Evolutionary conservation across 2,797 vertebrate genomes (phyloP).

Genomic region (Sebastes paucispinis): DNA sequence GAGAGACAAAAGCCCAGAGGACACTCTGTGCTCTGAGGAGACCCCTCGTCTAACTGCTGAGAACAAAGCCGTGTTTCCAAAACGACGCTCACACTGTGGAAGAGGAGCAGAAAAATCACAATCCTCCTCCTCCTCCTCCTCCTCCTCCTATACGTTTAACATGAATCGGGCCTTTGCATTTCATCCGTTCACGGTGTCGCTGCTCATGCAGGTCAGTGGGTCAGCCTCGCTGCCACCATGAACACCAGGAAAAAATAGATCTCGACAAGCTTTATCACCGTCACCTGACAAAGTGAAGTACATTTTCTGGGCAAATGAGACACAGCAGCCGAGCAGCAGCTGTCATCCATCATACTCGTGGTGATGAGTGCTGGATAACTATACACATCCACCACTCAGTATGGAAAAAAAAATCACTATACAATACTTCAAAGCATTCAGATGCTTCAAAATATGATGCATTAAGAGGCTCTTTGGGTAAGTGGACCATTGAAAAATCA

Average conservation of each 20-base stretch:
- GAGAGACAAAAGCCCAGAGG: slow-evolving; percentile 70
- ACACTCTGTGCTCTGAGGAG: slow-evolving; percentile 53
- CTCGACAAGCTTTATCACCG: slow-evolving; percentile 65
- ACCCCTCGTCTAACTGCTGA: slow-evolving; percentile 38
- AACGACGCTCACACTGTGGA: background rate
- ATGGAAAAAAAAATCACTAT: background rate
- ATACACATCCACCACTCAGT: slow-evolving; percentile 25
- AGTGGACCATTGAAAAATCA: slow-evolving; percentile 14
- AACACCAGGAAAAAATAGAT: slow-evolving; percentile 37
- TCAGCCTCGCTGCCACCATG: slow-evolving; percentile 23
- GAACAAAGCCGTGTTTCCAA: slow-evolving; percentile 29
- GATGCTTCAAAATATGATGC: slow-evolving; percentile 15
- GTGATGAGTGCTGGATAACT: slow-evolving; percentile 52
- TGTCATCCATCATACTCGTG: slow-evolving; percentile 59
- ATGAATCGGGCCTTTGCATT: slow-evolving; percentile 31
- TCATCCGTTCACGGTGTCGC: slow-evolving; percentile 26
- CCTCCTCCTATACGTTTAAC: slow-evolving; percentile 43
- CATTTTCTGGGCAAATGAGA: slow-evolving; percentile 70
- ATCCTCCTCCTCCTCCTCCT: slow-evolving; percentile 22
- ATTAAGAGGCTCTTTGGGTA: slow-evolving; percentile 24
- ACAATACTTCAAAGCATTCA: slow-evolving; percentile 13
- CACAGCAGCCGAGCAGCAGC: slow-evolving; percentile 53
- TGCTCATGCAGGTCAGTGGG: slow-evolving; percentile 46
- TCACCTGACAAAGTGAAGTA: slow-evolving; percentile 64
- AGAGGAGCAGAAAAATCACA: slow-evolving; percentile 38